Percentiles rank a stretch among this genome's conserved stretches.
These are phyloP conservation scores for Porites lobata DNA, from an alignment of 92 coral and sea anemone genomes.

Conservation along the genomic window DNA sequence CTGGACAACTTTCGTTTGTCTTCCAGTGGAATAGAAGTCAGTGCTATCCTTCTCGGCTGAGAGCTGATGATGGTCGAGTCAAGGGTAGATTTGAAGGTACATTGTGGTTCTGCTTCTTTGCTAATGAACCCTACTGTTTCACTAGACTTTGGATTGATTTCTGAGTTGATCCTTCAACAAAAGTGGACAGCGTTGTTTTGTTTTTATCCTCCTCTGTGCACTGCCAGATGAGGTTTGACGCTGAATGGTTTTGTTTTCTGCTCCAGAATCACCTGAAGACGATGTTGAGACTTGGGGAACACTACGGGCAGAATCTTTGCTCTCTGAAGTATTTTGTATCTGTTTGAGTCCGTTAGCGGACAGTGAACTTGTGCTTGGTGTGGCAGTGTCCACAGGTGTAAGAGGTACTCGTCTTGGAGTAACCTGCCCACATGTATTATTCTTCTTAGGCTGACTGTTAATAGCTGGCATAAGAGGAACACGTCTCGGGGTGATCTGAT, in stretches of 20 bases:
- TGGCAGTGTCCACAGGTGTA: not conserved
- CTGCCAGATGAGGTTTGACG: not conserved
- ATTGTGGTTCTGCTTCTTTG: not conserved
- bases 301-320: not conserved
- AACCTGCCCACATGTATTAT: slow-evolving; percentile 19
- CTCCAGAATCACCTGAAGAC: not conserved
- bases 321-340: no score
- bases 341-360: not conserved
- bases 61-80: not conserved
- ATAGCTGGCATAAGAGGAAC: slow-evolving; percentile 7
- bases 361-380: not conserved
- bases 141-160: not conserved
- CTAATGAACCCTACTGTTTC: not conserved
- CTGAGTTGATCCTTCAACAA: slow-evolving; percentile 11
- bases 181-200: slow-evolving; percentile 20
- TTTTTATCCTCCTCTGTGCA: slow-evolving; percentile 49
- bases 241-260: not conserved
- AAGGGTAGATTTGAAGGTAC: not conserved
- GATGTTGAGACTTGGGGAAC: not conserved
- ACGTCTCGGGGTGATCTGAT: slow-evolving; percentile 40
- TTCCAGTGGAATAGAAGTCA: slow-evolving; percentile 3
- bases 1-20: not conserved
- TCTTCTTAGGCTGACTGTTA: not conserved
- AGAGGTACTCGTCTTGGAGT: not conserved
- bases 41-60: slow-evolving; percentile 13